Base-by-base conservation (phyloP, 2,888 invertebrate genomes). In the Odontomyia ornata region DNA sequence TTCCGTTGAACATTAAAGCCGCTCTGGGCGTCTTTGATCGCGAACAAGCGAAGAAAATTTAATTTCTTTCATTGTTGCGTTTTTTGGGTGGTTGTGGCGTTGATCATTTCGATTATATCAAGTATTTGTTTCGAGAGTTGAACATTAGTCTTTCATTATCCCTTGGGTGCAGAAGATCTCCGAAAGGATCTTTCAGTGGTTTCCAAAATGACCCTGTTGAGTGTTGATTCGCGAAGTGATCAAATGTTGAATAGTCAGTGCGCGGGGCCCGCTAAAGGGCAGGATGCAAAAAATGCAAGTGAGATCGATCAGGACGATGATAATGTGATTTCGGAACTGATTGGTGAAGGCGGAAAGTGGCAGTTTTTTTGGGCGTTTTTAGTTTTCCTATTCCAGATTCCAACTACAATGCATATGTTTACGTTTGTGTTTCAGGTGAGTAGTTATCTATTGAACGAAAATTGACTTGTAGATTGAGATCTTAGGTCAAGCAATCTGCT, bases 321-420 rank as follows among this genome's bases (percentile, higher is more conserved):
- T 76, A 90, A 91, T 83, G 85, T 89, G 21, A 87, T 91, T 67
- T 89, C 90, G 0, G 84, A 86, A 57, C 84, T 89, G 1, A 87
- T 91, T 75, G 91, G 91, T 1, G 87, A 88, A 76, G 90, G 88
- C 83, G 90, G 90, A 15, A 84, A 85, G 77, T 91, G 91, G 91
- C 91, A 91, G 83, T 83, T 88, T 30, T 81, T 86, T 71, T 88
- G 90, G 82, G 89, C 90, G 21, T 87, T 89, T 79, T 82, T 90
- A 13, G 83, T 91, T 69, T 89, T 90, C 1, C 83, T 90, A n/a
- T 88, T 89, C 83, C 90, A 91, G 85, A 86, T 90, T 79, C 89
- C 89, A 25, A 90, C 89, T 83, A 91, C 91, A 36, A 90, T 90
- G 87, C 91, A 91, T 83, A 90, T 91, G 79, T 90, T 90, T 83